Percentiles rank a stretch among this genome's conserved stretches.
Conservation (phyloP, 2,797 vertebrate genomes). For the Phrynocephalus guinanensis region DNA sequence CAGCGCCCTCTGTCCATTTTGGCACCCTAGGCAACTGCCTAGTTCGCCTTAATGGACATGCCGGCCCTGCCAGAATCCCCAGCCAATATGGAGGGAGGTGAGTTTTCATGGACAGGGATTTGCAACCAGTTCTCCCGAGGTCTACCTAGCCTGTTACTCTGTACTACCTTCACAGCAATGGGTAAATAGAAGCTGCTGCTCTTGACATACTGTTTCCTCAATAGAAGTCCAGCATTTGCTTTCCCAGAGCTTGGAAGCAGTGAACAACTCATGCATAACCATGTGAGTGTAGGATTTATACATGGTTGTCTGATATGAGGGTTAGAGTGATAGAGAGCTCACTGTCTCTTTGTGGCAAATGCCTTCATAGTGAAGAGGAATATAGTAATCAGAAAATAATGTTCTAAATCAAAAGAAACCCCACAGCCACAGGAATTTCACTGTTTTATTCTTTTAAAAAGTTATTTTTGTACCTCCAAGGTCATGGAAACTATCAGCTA, state of each 20-base stretch:
- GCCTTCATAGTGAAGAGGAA: constrained; percentile 24
- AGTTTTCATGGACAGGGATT: too few species aligned
- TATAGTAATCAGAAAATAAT: constrained; percentile 12
- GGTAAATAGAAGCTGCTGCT: background rate
- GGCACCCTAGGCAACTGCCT: too few species aligned
- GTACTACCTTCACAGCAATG: background rate
- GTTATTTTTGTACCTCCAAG: background rate
- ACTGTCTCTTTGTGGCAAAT: background rate
- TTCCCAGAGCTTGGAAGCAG: background rate
- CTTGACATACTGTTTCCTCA: constrained; percentile 3
- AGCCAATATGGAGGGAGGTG: too few species aligned
- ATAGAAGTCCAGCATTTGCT: constrained; percentile 7
- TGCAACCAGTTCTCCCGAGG: too few species aligned
- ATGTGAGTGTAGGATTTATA: constrained; percentile 2
- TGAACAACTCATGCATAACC: constrained; percentile 12
- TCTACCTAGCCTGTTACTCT: background rate
- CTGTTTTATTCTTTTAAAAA: background rate
- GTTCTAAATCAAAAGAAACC: constrained; percentile 23
- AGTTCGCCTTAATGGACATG: too few species aligned
- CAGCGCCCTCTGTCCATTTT: too few species aligned
- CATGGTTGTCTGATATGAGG: background rate
- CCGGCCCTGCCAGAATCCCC: background rate
- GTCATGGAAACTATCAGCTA: background rate
- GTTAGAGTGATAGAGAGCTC: constrained; percentile 16
- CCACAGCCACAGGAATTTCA: background rate